phyloP scores from a whole-genome alignment of 2,113 vertebrate genomes.

The Hydrolagus affinis region DNA sequence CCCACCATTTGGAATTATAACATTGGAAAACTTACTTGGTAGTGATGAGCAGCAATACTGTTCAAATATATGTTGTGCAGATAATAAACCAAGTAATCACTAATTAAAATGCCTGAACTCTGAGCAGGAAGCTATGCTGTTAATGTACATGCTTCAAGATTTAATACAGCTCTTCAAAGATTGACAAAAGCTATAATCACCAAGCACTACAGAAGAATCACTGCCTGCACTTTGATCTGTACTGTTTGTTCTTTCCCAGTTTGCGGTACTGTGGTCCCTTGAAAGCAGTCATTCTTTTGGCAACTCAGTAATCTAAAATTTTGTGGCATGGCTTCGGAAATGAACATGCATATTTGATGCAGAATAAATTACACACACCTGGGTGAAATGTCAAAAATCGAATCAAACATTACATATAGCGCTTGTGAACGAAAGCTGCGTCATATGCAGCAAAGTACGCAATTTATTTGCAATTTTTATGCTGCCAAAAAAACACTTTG shows the following conservation, averaged over 20 bases:
- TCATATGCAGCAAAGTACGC: neutral
- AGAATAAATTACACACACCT: neutral
- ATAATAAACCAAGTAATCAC: neutral
- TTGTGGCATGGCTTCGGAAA: neutral
- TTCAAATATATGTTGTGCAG: neutral
- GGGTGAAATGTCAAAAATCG: neutral
- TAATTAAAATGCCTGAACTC: neutral
- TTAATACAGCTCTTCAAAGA: neutral
- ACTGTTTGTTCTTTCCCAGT: neutral
- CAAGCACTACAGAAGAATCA: neutral
- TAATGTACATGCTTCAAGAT: neutral
- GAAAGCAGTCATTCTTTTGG: neutral
- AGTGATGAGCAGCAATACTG: neutral
- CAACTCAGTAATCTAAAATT: neutral
- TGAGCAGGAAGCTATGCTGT: neutral
- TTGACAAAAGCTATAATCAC: neutral
- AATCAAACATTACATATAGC: neutral
- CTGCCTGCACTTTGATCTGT: neutral
- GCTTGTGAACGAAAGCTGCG: neutral
- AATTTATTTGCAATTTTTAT: neutral
- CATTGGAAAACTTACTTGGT: neutral
- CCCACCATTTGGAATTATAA: neutral
- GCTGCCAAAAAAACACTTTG: neutral
- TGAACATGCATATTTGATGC: slow-evolving; percentile 7
- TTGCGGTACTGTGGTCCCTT: neutral